Base-by-base conservation (phyloP, 2,113 vertebrate genomes). In the Macroglossus sobrinus region DNA sequence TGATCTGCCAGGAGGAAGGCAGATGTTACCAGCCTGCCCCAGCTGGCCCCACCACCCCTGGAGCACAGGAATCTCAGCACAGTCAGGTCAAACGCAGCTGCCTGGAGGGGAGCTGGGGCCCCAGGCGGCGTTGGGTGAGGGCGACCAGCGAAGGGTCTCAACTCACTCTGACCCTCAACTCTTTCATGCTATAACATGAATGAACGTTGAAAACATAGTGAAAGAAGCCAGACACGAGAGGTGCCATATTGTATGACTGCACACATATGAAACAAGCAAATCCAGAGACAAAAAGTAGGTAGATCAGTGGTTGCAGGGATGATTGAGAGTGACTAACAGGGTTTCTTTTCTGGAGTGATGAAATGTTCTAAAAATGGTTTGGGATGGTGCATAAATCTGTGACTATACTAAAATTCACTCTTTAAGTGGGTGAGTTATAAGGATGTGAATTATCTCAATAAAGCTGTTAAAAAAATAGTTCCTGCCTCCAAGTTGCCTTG, bases 1-100 rank as follows among this genome's bases (percentile, higher is more conserved):
- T 99, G 75, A 98, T 99, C 99, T 99, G 97, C 26, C 64, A 84
- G 61, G 90, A 28, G 81, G 93, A 89, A 2, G 43, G 33, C 0
- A 0, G 4, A 2, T 28, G 33, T 95, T 50, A 89, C 12, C 15
- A 47, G 45, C 40, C 50, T 55, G 28, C 38, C 5, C 13, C 26
- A 21, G 43, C 19, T 40, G 40, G 72, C 22, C 74, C 75, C 55
- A 16, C 22, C 10, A 63, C 18, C 26, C 38, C 38, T 84, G 18
- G 45, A 28, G 35, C 45, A 40, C 1, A 3, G 35, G 2, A 40
- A 10, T n/a, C n/a, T 87, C 50, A 47, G 85, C 0, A 59, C 9
- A 8, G n/a, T 66, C 50, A 82, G 79, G 33, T 21, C 75, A 55
- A 78, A n/a, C 40, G 33, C 21, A 24, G 59, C 71, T 21, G 13